A percentile compares a stretch with the other conserved stretches of the same genome.
phyloP scores from a whole-genome alignment of 2,888 invertebrate species.

The Lasioglossum oenotherae region DNA sequence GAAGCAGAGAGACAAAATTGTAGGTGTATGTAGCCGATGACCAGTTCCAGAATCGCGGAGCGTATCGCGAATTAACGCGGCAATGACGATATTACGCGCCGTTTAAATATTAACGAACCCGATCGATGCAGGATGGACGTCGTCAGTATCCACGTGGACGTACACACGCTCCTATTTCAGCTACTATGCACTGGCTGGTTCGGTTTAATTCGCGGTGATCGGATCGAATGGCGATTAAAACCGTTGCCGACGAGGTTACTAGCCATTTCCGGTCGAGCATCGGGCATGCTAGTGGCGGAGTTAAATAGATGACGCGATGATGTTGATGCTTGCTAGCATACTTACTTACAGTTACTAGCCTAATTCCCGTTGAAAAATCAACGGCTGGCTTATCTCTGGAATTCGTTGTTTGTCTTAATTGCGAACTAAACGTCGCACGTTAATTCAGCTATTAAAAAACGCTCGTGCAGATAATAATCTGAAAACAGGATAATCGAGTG shows the following conservation, averaged over 20 bases:
- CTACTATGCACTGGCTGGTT: background rate
- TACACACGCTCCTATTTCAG: background rate
- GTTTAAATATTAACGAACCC: constrained; percentile 58
- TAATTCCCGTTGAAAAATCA: too few relatives aligned
- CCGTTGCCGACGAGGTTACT: constrained; percentile 17
- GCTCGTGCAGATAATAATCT: too few relatives aligned
- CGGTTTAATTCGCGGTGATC: constrained; percentile 50
- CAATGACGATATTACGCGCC: constrained; percentile 55
- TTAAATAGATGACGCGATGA: background rate
- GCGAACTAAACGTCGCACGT: background rate
- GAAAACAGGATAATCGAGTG: background rate
- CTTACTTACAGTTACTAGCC: too few relatives aligned
- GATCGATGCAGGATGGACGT: constrained; percentile 33
- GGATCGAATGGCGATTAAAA: constrained; percentile 20
- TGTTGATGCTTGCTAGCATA: too few relatives aligned
- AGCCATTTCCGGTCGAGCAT: background rate
- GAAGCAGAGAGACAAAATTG: background rate
- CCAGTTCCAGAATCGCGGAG: background rate
- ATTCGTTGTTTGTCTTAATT: background rate
- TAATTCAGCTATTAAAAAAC: background rate
- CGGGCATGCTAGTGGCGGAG: background rate
- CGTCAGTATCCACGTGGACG: constrained; percentile 8
- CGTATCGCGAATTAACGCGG: constrained; percentile 50
- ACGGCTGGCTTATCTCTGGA: too few relatives aligned
- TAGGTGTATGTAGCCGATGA: background rate